These are phyloP conservation scores for Mustela lutreola DNA, from an alignment of 2,113 vertebrate genomes.

Conservation along the genomic window DNA sequence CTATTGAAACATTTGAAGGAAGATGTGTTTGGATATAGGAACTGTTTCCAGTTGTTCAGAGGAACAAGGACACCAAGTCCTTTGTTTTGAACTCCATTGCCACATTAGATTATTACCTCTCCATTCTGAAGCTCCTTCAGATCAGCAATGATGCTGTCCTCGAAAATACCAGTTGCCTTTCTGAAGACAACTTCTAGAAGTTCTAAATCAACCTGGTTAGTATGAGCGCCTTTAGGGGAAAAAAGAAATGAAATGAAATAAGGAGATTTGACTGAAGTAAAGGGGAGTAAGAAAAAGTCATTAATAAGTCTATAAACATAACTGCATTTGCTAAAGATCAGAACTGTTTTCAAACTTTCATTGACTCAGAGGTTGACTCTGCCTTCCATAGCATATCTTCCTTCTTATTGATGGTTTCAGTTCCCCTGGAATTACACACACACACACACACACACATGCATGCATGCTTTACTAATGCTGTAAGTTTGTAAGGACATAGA, in stretches of 20 bases:
- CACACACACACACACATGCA: no score
- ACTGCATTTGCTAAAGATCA: background rate
- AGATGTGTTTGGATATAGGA: background rate
- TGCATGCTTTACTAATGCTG: background rate
- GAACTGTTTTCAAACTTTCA: constrained; percentile 21
- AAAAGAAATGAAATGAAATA: background rate
- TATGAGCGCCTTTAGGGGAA: background rate
- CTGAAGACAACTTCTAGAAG: background rate
- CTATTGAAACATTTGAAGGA: background rate
- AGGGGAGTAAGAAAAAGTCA: background rate
- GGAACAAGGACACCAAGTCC: background rate
- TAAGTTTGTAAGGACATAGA: background rate
- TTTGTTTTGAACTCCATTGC: background rate
- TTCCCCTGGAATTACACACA: background rate
- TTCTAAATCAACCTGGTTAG: background rate
- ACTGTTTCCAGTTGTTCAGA: background rate
- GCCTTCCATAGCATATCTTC: background rate
- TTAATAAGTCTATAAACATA: background rate
- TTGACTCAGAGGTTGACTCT: background rate
- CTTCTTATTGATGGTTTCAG: constrained; percentile 10
- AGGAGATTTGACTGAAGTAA: background rate
- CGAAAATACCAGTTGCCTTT: background rate
- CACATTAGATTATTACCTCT: background rate
- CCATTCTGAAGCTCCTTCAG: background rate
- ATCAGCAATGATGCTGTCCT: background rate